Evolutionary conservation across 2,888 invertebrate species (phyloP).

Genomic region (Syrphus vitripennis): DNA sequence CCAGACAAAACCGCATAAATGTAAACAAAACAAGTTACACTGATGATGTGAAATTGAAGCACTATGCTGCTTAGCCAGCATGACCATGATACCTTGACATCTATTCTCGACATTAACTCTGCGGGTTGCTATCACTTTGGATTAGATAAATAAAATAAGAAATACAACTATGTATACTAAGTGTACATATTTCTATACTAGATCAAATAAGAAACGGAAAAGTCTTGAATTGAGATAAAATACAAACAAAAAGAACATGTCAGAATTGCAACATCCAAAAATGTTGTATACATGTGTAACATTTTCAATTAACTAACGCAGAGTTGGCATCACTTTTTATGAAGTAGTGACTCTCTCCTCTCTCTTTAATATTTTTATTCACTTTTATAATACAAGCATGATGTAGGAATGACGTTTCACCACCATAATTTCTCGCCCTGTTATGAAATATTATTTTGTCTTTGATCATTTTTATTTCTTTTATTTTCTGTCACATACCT

Average conservation of each 20-base stretch:
- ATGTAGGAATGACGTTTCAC: conserved; percentile 21
- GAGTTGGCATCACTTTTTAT: conserved; percentile 14
- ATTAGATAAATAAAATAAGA: conserved; percentile 26
- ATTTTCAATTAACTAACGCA: conserved; percentile 14
- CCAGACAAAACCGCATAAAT: conserved; percentile 55
- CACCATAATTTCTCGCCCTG: background rate
- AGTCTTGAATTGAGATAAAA: conserved; percentile 1
- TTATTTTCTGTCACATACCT: conserved; percentile 1
- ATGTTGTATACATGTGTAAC: background rate
- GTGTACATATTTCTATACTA: background rate
- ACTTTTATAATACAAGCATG: background rate
- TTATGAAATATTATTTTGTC: conserved; percentile 47
- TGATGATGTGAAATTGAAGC: conserved; percentile 63
- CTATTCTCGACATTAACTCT: conserved; percentile 56
- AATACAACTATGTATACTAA: too few species aligned
- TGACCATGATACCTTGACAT: conserved; percentile 62
- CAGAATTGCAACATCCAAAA: background rate
- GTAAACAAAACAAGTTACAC: conserved; percentile 43
- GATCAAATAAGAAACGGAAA: conserved; percentile 9
- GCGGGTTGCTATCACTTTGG: conserved; percentile 32
- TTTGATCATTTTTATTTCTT: conserved; percentile 3
- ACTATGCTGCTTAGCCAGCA: background rate
- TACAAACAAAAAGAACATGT: background rate
- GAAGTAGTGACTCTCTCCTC: background rate
- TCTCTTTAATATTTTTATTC: background rate